A percentile compares a stretch with the other conserved stretches of the same genome.
Evolutionary conservation across 2,113 vertebrate genomes (phyloP).

Genomic region (Sander vitreus): DNA sequence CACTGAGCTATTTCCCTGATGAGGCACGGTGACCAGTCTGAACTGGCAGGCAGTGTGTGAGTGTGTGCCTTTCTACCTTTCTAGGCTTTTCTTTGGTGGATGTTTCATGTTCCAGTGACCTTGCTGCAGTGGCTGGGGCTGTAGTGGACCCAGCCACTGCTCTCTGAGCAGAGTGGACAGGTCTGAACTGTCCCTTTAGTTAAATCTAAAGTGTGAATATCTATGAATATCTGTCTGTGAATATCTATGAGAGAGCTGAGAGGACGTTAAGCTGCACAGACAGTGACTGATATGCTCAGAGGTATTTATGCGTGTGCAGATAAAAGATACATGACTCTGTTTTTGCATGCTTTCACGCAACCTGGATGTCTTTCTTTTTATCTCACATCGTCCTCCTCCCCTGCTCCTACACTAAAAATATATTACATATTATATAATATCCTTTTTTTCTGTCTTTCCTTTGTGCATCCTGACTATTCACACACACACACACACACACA

Average conservation of each 20-base stretch:
- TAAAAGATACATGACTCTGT: constrained; percentile 18
- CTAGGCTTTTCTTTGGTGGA: not conserved
- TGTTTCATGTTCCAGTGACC: constrained; percentile 23
- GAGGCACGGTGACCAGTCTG: constrained; percentile 23
- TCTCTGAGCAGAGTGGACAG: constrained; percentile 3
- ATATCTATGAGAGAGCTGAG: constrained; percentile 9
- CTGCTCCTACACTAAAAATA: not conserved
- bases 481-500: not conserved
- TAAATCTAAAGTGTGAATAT: constrained; percentile 5
- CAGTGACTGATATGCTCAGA: constrained; percentile 18
- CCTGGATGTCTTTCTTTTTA: not conserved
- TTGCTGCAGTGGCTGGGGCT: constrained; percentile 25
- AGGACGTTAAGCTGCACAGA: constrained; percentile 2
- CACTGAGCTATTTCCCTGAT: constrained; percentile 36
- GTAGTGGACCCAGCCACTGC: constrained; percentile 11
- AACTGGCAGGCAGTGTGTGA: constrained; percentile 17
- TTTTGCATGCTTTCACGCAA: not conserved
- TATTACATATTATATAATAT: not conserved
- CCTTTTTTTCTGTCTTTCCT: not conserved
- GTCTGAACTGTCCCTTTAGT: constrained; percentile 19
- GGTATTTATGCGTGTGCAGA: not conserved
- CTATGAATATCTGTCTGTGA: not conserved
- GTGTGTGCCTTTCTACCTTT: not conserved
- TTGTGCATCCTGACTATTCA: not conserved
- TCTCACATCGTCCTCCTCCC: not conserved